Percentiles rank a stretch among this genome's conserved stretches.
Evolutionary conservation across 2,888 invertebrate genomes (phyloP).

Genomic region (Gari tellinella): DNA sequence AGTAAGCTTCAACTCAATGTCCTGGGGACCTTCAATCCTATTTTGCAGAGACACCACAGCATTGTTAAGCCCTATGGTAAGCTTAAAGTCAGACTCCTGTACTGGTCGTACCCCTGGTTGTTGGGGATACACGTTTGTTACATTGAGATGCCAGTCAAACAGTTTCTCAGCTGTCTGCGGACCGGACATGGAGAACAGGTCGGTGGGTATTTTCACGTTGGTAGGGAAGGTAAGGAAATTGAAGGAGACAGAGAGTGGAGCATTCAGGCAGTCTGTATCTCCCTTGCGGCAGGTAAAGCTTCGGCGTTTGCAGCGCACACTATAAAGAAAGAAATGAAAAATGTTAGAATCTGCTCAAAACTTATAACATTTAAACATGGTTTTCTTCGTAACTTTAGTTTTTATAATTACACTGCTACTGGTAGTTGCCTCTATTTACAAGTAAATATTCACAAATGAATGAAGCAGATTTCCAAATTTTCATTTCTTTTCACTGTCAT

Average conservation of each 20-base stretch:
- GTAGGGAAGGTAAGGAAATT: conserved; percentile 97
- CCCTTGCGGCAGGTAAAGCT: conserved; percentile 89
- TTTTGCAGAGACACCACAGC: conserved; percentile 91
- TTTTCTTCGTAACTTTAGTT: no score
- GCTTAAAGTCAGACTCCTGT: conserved; percentile 83
- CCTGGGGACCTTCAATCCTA: conserved; percentile 94
- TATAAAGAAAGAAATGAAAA: conserved; percentile 48
- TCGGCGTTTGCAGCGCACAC: conserved; percentile 90
- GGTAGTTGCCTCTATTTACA: no score
- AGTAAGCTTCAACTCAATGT: conserved; percentile 93
- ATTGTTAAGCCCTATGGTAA: conserved; percentile 69
- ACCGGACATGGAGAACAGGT: conserved; percentile 95
- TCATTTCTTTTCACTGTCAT: conserved; percentile 34
- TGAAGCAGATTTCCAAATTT: conserved; percentile 36
- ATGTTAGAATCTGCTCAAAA: no score
- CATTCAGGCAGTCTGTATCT: conserved; percentile 90
- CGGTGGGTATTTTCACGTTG: conserved; percentile 85
- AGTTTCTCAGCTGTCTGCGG: conserved; percentile 89
- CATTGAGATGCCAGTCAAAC: conserved; percentile 90
- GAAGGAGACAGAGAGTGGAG: conserved; percentile 94
- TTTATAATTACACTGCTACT: no score
- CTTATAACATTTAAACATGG: no score
- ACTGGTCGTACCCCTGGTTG: conserved; percentile 80
- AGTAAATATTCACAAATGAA: no score
- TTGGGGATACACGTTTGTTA: conserved; percentile 87